These are phyloP conservation scores for Dascyllus trimaculatus DNA, from an alignment of 2,113 vertebrate species.

Conservation along the genomic window DNA sequence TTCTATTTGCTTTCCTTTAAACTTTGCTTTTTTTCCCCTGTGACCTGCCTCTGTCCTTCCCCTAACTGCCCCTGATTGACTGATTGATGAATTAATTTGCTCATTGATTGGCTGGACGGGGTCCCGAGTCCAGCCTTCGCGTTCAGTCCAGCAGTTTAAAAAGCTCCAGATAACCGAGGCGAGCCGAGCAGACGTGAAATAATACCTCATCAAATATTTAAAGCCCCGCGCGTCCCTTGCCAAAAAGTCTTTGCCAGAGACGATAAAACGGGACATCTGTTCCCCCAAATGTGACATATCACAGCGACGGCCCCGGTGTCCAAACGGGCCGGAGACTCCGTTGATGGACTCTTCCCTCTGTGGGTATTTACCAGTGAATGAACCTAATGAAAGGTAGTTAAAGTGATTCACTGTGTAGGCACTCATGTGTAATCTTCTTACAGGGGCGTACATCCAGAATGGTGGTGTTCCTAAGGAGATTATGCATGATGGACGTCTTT, in stretches of 20 bases:
- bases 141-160: not conserved
- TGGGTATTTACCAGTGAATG: not conserved
- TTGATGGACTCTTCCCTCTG: not conserved
- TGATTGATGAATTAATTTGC: no score
- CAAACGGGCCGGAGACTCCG: not conserved
- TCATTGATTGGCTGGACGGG: not conserved
- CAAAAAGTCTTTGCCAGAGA: slow-evolving; percentile 7
- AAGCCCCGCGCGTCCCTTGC: not conserved
- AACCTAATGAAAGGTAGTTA: not conserved
- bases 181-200: not conserved
- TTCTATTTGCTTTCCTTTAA: no score
- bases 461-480: slow-evolving; percentile 1
- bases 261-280: slow-evolving; percentile 48
- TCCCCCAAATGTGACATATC: slow-evolving; percentile 31
- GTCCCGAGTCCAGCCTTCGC: not conserved
- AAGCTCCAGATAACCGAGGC: slow-evolving; percentile 1
- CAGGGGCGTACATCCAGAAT: not conserved
- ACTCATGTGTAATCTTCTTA: slow-evolving; percentile 6
- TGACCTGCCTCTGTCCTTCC: not conserved
- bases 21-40: not conserved
- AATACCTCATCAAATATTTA: slow-evolving; percentile 38
- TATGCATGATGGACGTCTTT: slow-evolving; percentile 1
- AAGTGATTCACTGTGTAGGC: not conserved
- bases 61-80: not conserved
- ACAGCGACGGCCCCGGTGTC: slow-evolving; percentile 12